Base-by-base conservation (phyloP, 2,888 invertebrate genomes). In the Nomada lathburiana region DNA sequence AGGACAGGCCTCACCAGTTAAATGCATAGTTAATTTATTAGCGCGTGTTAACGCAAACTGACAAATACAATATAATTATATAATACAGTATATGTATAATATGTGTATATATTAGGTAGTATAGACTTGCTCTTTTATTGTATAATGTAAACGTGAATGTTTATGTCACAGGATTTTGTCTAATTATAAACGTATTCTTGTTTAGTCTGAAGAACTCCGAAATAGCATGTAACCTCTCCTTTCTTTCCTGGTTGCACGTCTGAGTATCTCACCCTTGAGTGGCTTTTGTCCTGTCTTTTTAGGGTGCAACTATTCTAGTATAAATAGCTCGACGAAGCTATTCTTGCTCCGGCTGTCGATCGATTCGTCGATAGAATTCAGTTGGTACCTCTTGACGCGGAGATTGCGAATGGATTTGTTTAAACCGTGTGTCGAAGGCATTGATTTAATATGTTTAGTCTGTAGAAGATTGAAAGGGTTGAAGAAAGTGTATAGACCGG, bases 291-390 rank as follows among this genome's bases (percentile, higher is more conserved):
- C 42, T 7, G 16, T 63, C 20, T 70, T 64, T 75, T 75, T 74
- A 29, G 53, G 60, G 73, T 16, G 44, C 29, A 18, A 16, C 10
- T 36, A 44, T 73, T 77, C 59, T 77, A 59, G 50, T 36, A 62
- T 55, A 67, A 65, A 78, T 68, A 52, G 62, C 36, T 36, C 68
- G 60, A 23, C 59, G 23, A 11, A 10, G 59, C 73, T 73, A 81
- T 79, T 79, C 62, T 70, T 59, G 64, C 20, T 10, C 47, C 29
- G 52, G 10, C 60, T 60, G 62, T 59, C 73, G 62, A 77, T 76
- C 65, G 63, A 52, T 47, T 57, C 47, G 36, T 60, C 67, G 53
- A 68, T 42, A 42, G 68, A 47, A 47, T 62, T 44, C 13, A 18
- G 36, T n/a, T 13, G 42, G 42, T n/a, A 23, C 18, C 13, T 18